These are phyloP conservation scores for Neoascia interrupta DNA, from an alignment of 2,888 invertebrate species.

Conservation along the genomic window DNA sequence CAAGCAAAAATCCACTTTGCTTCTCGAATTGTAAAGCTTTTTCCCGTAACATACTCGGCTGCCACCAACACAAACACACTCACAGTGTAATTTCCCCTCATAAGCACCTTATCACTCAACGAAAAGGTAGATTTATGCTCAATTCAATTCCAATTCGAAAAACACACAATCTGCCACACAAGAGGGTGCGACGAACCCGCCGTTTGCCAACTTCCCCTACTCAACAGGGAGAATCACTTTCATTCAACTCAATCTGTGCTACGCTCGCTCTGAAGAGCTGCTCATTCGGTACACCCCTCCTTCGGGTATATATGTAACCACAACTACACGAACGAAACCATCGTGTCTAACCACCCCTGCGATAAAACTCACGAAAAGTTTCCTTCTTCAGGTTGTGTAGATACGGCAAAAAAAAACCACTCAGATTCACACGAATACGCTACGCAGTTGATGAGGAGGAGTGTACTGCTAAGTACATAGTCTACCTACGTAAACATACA, in stretches of 20 bases:
- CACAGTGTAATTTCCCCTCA: conserved; percentile 35
- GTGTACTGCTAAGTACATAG: conserved; percentile 64
- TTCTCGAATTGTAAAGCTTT: conserved; percentile 52
- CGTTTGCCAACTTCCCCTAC: conserved; percentile 30
- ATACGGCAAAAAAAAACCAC: conserved; percentile 8
- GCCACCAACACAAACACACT: conserved; percentile 6
- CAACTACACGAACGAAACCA: conserved; percentile 6
- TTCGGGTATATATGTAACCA: conserved; percentile 7
- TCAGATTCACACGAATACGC: conserved; percentile 36
- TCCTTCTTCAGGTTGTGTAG: conserved; percentile 59
- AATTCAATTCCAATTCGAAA: conserved; percentile 50
- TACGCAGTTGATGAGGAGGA: conserved; percentile 65
- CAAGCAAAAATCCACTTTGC: neutral
- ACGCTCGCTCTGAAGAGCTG: no score
- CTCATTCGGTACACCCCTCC: no score
- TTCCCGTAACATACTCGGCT: conserved; percentile 10
- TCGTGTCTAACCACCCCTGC: conserved; percentile 43
- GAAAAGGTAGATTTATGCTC: conserved; percentile 44
- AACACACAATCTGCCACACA: conserved; percentile 35
- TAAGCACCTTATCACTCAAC: conserved; percentile 51
- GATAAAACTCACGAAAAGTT: conserved; percentile 48
- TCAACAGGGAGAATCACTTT: conserved; percentile 34
- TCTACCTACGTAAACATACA: conserved; percentile 63
- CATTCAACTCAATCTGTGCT: conserved; percentile 47
- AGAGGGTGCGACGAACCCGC: conserved; percentile 66